Conservation (phyloP, 1,140 invertebrate species). For the Pseudachorutes palmiensis region DNA sequence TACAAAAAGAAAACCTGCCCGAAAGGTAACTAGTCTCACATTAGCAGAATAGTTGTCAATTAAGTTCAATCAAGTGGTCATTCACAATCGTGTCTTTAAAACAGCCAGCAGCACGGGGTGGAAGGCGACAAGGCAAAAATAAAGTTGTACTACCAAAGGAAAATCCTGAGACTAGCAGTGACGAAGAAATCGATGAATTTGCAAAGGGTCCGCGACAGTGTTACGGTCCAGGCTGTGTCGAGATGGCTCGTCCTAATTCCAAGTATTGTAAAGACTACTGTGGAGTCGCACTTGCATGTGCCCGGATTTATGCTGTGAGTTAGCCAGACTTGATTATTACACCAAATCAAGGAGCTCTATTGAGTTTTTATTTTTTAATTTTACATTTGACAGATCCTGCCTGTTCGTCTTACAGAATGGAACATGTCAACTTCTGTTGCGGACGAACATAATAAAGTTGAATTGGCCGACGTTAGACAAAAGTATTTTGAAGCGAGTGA, state of each 20-base stretch:
- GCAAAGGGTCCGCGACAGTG: slow-evolving; percentile 56
- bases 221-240: slow-evolving; percentile 77
- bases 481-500: slow-evolving; percentile 50
- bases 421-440: slow-evolving; percentile 76
- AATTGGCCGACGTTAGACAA: slow-evolving; percentile 18
- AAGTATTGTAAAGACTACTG: slow-evolving; percentile 95
- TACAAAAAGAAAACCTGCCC: no score
- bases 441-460: slow-evolving; percentile 51
- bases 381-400: slow-evolving; percentile 56
- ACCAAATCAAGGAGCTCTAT: not conserved
- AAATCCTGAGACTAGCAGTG: slow-evolving; percentile 41
- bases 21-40: no score
- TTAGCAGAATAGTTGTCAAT: no score
- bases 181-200: slow-evolving; percentile 38
- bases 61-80: no score
- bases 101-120: no score
- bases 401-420: slow-evolving; percentile 91
- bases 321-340: slow-evolving; percentile 18
- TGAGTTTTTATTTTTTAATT: slow-evolving; percentile 12
- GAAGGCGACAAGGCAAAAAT: no score
- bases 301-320: slow-evolving; percentile 66
- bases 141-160: no score
- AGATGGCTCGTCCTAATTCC: slow-evolving; percentile 66
- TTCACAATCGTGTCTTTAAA: no score
- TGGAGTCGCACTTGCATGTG: slow-evolving; percentile 81